phyloP scores from a whole-genome alignment of 2,888 invertebrate species.

The Xestia ashworthii region DNA sequence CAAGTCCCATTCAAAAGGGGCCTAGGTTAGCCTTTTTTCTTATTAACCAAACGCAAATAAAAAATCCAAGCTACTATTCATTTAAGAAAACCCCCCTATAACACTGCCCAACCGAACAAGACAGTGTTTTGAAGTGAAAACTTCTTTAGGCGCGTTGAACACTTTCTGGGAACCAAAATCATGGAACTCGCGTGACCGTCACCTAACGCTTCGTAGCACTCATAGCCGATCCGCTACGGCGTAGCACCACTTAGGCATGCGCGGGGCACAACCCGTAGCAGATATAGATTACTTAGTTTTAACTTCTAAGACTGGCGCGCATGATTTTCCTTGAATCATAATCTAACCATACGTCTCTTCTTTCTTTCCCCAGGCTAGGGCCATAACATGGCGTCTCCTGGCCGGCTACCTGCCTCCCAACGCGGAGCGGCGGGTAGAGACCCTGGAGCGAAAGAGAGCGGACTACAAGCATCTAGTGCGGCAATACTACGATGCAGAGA shows the following conservation, averaged over 20 bases:
- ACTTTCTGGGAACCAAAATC: too few species aligned
- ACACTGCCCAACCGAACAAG: not conserved
- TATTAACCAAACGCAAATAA: not conserved
- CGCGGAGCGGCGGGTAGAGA: constrained; percentile 96
- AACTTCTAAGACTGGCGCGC: too few species aligned
- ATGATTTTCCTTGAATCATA: not conserved
- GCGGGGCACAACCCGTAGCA: too few species aligned
- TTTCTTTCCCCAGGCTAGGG: constrained; percentile 87
- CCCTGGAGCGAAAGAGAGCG: constrained; percentile 97
- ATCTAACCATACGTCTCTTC: constrained; percentile 7
- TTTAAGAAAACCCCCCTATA: not conserved
- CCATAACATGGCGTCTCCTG: constrained; percentile 92
- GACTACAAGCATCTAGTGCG: constrained; percentile 99
- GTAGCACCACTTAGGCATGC: too few species aligned
- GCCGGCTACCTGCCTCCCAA: constrained; percentile 98
- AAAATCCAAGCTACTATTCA: not conserved
- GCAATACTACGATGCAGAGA: constrained; percentile 98
- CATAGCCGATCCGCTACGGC: too few species aligned
- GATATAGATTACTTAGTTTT: too few species aligned
- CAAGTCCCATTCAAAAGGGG: not conserved
- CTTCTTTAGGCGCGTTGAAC: too few species aligned
- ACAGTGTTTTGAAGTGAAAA: too few species aligned
- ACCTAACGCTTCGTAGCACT: too few species aligned
- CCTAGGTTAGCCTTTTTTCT: not conserved
- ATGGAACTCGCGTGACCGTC: too few species aligned